A percentile compares a stretch with the other conserved stretches of the same genome.
Conservation (phyloP, 1,140 invertebrate species). For the Euschistus heros region DNA sequence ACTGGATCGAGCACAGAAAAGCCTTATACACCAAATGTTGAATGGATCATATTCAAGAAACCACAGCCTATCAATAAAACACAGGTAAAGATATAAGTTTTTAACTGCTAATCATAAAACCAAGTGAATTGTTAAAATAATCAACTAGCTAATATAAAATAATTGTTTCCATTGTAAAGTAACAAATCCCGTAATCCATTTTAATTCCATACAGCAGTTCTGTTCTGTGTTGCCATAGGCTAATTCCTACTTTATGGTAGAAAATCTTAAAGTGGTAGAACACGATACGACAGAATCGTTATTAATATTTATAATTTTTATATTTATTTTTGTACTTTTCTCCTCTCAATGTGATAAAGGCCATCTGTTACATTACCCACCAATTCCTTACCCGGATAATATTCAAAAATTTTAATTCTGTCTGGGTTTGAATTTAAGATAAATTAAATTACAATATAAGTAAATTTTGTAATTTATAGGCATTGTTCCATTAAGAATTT, state of each 20-base stretch:
- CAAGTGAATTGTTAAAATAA: not conserved
- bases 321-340: no score
- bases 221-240: not conserved
- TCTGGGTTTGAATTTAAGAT: no score
- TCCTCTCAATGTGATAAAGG: no score
- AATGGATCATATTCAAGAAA: not conserved
- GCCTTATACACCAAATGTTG: not conserved
- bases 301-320: no score
- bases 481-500: no score
- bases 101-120: no score
- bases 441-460: no score
- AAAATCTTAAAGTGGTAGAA: not conserved
- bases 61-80: not conserved
- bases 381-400: no score
- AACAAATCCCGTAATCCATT: not conserved
- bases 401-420: no score
- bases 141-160: not conserved
- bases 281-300: no score
- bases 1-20: not conserved
- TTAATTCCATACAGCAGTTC: not conserved
- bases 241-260: not conserved
- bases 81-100: not conserved
- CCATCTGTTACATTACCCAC: no score
- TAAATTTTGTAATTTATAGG: no score
- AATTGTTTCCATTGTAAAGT: not conserved